A percentile compares a stretch with the other conserved stretches of the same genome.
phyloP scores from a whole-genome alignment of 2,888 invertebrate genomes.

The Dicycla oo region DNA sequence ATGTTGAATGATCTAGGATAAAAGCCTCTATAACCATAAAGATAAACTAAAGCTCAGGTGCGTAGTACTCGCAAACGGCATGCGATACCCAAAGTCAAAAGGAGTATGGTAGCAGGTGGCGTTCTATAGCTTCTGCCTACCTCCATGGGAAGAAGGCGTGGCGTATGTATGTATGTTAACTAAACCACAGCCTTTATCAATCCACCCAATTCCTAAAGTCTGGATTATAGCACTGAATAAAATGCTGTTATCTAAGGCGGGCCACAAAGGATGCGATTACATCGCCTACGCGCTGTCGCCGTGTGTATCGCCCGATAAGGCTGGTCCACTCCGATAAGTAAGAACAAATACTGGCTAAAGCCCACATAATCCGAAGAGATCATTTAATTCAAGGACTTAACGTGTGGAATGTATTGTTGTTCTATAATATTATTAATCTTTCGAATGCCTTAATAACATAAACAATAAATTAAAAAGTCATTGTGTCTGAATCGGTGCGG shows the following conservation, averaged over 20 bases:
- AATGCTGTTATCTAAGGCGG: constrained; percentile 43
- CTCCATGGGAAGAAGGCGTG: too few relatives aligned
- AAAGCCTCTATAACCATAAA: too few relatives aligned
- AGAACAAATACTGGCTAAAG: constrained; percentile 42
- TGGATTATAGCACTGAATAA: constrained; percentile 44
- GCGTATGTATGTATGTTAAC: neutral
- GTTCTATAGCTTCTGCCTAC: too few relatives aligned
- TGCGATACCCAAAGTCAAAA: too few relatives aligned
- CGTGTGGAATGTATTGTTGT: constrained; percentile 21
- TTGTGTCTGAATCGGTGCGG: too few relatives aligned
- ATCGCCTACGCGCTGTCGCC: constrained; percentile 46
- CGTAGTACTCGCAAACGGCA: too few relatives aligned
- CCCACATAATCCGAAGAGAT: constrained; percentile 53
- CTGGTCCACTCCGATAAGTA: constrained; percentile 42
- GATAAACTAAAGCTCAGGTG: too few relatives aligned
- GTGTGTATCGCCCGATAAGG: constrained; percentile 56
- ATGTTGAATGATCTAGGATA: too few relatives aligned
- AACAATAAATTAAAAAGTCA: too few relatives aligned
- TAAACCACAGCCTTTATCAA: constrained; percentile 31
- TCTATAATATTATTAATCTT: constrained; percentile 9
- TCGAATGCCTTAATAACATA: too few relatives aligned
- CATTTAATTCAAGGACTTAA: constrained; percentile 39
- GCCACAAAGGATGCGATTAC: constrained; percentile 46
- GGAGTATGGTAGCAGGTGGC: too few relatives aligned
- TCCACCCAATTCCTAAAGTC: constrained; percentile 1